phyloP scores from a whole-genome alignment of 1,140 invertebrate genomes.

The Bradysia coprophila region DNA sequence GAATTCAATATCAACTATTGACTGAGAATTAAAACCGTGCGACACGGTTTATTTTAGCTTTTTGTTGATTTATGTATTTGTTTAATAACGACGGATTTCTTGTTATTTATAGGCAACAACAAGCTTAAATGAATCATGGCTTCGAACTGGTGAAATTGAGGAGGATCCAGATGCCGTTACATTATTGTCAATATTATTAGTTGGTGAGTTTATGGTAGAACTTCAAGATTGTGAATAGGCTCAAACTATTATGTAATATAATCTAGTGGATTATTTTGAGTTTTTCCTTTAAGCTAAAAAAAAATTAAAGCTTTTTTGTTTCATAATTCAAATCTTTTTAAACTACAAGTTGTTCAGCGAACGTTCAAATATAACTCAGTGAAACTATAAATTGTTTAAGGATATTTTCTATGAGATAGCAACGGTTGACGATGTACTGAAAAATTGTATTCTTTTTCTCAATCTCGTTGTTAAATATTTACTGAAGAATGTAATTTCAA shows the following conservation, averaged over 20 bases:
- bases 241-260: not conserved
- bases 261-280: not conserved
- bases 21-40: too few relatives aligned
- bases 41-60: too few relatives aligned
- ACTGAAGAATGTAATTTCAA: too few relatives aligned
- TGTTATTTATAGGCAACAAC: conserved; percentile 21
- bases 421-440: too few relatives aligned
- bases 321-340: not conserved
- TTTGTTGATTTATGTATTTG: too few relatives aligned
- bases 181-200: conserved; percentile 47
- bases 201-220: conserved; percentile 36
- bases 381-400: too few relatives aligned
- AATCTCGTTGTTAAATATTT: too few relatives aligned
- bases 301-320: not conserved
- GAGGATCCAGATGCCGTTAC: conserved; percentile 48
- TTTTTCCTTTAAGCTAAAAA: not conserved
- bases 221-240: conserved; percentile 1
- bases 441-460: too few relatives aligned
- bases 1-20: too few relatives aligned
- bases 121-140: conserved; percentile 23
- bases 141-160: conserved; percentile 33
- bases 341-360: not conserved
- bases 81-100: too few relatives aligned
- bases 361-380: too few relatives aligned
- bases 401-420: too few relatives aligned